Conservation (phyloP, 2,797 vertebrate genomes). For the Lagodon rhomboides region DNA sequence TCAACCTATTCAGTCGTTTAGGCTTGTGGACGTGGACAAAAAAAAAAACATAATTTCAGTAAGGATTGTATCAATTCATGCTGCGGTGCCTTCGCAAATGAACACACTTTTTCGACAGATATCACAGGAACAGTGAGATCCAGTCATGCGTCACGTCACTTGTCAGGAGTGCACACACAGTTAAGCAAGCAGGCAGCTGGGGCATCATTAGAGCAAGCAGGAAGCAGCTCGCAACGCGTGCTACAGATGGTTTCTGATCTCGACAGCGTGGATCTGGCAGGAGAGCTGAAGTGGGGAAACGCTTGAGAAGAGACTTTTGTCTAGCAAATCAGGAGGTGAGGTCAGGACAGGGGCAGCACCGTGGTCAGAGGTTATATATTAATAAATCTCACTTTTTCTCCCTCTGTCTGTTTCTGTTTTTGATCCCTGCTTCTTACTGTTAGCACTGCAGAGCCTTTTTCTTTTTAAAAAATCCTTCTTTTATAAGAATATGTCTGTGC, state of each 20-base stretch:
- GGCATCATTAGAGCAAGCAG: slow-evolving; percentile 60
- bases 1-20: no score
- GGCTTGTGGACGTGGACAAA: no score
- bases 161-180: slow-evolving; percentile 32
- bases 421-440: no score
- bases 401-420: not conserved
- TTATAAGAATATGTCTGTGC: not conserved
- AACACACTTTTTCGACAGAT: slow-evolving; percentile 6
- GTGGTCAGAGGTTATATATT: slow-evolving; percentile 40
- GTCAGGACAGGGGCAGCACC: slow-evolving; percentile 25
- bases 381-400: slow-evolving; percentile 25
- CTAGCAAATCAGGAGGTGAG: slow-evolving; percentile 32
- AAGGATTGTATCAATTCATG: not conserved
- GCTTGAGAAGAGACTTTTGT: slow-evolving; percentile 14
- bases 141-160: slow-evolving; percentile 34
- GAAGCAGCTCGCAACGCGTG: slow-evolving; percentile 1
- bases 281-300: slow-evolving; percentile 16
- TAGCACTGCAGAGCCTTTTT: not conserved
- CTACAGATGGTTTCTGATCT: slow-evolving; percentile 36
- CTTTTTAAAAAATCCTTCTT: not conserved
- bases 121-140: slow-evolving; percentile 21
- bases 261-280: slow-evolving; percentile 20
- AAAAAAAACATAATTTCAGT: not conserved
- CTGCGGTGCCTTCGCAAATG: slow-evolving; percentile 2
- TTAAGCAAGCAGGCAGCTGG: slow-evolving; percentile 50